Evolutionary conservation across 2,888 invertebrate species (phyloP).

Genomic region (Pelosia muscerda): DNA sequence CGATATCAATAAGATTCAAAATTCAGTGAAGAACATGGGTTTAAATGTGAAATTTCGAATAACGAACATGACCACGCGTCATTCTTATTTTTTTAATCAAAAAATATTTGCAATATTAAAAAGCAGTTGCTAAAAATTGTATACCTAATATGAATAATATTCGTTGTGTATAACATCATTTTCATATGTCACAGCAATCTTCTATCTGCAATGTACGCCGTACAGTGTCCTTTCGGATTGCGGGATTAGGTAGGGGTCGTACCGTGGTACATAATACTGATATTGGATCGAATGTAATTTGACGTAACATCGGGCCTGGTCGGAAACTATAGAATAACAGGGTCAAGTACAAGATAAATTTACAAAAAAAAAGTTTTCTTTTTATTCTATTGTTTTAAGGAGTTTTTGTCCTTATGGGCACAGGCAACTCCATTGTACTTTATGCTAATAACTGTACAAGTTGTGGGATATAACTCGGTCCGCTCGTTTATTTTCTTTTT

Average conservation of each 20-base stretch:
- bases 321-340: neutral
- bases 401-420: no score
- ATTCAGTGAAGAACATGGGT: no score
- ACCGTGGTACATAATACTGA: neutral
- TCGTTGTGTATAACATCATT: neutral
- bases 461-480: no score
- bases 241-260: neutral
- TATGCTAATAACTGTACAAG: no score
- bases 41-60: no score
- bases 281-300: neutral
- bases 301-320: neutral
- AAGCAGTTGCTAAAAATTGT: neutral
- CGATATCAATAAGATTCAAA: no score
- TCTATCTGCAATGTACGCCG: neutral
- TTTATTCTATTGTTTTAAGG: no score
- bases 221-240: neutral
- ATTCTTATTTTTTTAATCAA: no score
- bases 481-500: no score
- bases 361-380: neutral
- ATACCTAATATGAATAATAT: neutral
- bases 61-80: no score
- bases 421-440: no score
- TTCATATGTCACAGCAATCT: neutral
- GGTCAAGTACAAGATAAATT: neutral
- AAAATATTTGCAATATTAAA: no score